Conservation (phyloP, 2,113 vertebrate species). For the Oncorhynchus mykiss region DNA sequence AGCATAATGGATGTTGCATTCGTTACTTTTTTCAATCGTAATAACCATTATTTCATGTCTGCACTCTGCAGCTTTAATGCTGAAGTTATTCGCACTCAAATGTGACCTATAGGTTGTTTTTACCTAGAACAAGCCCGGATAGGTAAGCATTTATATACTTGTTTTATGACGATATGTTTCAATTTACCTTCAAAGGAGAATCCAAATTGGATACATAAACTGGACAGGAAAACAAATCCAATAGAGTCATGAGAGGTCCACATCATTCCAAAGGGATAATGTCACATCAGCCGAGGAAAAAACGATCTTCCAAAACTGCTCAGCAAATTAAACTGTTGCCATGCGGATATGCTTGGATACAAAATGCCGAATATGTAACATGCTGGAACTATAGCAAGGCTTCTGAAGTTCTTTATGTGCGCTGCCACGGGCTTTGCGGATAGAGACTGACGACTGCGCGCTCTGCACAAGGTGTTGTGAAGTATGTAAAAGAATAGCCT, state of each 20-base stretch:
- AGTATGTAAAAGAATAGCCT: constrained; percentile 41
- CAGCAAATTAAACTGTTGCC: constrained; percentile 53
- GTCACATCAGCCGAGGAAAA: constrained; percentile 43
- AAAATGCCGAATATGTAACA: constrained; percentile 55
- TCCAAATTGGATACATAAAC: constrained; percentile 74
- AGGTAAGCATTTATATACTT: not conserved
- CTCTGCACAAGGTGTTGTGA: constrained; percentile 47
- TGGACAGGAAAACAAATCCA: constrained; percentile 76
- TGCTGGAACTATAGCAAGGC: constrained; percentile 55
- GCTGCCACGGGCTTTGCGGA: constrained; percentile 29
- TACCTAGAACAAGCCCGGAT: not conserved
- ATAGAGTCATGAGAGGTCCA: constrained; percentile 75
- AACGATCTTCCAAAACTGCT: constrained; percentile 35
- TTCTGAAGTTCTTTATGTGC: constrained; percentile 37
- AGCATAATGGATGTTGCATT: not conserved
- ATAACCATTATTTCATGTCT: no score
- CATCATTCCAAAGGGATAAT: constrained; percentile 67
- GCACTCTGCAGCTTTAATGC: no score
- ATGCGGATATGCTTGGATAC: constrained; percentile 30
- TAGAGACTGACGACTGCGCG: constrained; percentile 46
- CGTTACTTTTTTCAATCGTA: not conserved
- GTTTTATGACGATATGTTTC: not conserved
- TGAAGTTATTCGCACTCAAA: not conserved
- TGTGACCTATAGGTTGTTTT: not conserved
- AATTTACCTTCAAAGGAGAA: constrained; percentile 75